These are phyloP conservation scores for Phenganax marumi DNA, from an alignment of 92 coral and sea anemone genomes.

Conservation along the genomic window DNA sequence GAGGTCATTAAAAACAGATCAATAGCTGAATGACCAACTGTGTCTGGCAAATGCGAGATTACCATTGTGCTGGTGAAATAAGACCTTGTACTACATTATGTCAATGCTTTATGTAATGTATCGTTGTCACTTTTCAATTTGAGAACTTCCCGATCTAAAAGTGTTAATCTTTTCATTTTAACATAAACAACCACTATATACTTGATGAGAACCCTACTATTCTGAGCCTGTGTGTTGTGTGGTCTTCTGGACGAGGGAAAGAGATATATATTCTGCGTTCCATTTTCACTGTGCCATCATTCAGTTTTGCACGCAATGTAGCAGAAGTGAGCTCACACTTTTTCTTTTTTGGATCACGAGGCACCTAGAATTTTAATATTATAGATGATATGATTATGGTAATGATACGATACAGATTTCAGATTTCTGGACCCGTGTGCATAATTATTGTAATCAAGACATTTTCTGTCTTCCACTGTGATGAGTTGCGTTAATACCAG, in stretches of 20 bases:
- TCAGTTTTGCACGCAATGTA: not conserved
- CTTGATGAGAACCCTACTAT: not conserved
- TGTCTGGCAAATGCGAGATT: no score
- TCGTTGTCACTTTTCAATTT: not conserved
- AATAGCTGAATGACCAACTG: no score
- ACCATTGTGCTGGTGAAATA: no score
- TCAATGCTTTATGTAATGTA: not conserved
- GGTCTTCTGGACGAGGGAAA: not conserved
- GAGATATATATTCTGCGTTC: not conserved
- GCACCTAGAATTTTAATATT: not conserved
- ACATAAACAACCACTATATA: not conserved
- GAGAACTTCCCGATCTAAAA: not conserved
- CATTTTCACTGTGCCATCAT: not conserved
- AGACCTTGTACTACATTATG: not conserved
- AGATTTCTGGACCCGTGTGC: no score
- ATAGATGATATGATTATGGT: not conserved
- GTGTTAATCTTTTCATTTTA: not conserved
- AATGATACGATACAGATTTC: no score
- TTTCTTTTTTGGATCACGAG: not conserved
- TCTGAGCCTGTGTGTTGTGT: not conserved
- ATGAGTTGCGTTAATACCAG: no score
- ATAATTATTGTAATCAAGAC: no score
- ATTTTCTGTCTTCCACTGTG: no score
- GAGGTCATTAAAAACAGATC: not conserved
- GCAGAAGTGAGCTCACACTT: conserved; percentile 7